Evolutionary conservation across 2,888 invertebrate species (phyloP), one percentile per base, ranked within the genome.

Genomic region (Dascillus cervinus): DNA sequence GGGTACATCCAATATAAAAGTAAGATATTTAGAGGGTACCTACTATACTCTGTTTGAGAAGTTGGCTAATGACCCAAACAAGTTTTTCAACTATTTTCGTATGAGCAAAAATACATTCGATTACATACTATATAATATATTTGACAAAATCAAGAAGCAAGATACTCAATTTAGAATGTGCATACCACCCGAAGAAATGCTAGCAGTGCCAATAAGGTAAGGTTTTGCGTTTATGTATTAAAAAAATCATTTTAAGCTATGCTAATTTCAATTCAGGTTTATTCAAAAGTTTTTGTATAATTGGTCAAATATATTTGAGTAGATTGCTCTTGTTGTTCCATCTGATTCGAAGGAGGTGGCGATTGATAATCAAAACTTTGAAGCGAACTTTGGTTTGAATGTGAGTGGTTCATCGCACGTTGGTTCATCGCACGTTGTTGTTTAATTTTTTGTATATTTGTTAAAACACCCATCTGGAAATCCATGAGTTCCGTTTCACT

Each of bases 121-220:
- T n/a, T n/a, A n/a, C n/a, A n/a, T n/a, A n/a, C n/a, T n/a, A n/a
- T n/a, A n/a, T n/a, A n/a, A n/a, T n/a, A n/a, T n/a, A n/a, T n/a
- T n/a, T n/a, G n/a, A n/a, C n/a, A n/a, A n/a, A n/a, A n/a, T n/a
- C n/a, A n/a, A n/a, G n/a, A n/a, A n/a, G n/a, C n/a, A n/a, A n/a
- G n/a, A n/a, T n/a, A n/a, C n/a, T n/a, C n/a, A n/a, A n/a, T n/a
- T n/a, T n/a, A n/a, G n/a, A n/a, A n/a, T n/a, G n/a, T n/a, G 17
- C 14, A 32, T 32, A 24, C 32, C 27, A 27, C 26, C 32, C 15
- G 28, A 29, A 26, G 34, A 34, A 34, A 34, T 34, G 34, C 34
- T 34, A 29, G 22, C 29, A 29, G 34, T 33, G 22, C 20, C 33
- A 13, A 29, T 30, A 30, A 20, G 20, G 22, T 22, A 29, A 29